phyloP scores from a whole-genome alignment of 2,797 vertebrate genomes.

The Echiichthys vipera region DNA sequence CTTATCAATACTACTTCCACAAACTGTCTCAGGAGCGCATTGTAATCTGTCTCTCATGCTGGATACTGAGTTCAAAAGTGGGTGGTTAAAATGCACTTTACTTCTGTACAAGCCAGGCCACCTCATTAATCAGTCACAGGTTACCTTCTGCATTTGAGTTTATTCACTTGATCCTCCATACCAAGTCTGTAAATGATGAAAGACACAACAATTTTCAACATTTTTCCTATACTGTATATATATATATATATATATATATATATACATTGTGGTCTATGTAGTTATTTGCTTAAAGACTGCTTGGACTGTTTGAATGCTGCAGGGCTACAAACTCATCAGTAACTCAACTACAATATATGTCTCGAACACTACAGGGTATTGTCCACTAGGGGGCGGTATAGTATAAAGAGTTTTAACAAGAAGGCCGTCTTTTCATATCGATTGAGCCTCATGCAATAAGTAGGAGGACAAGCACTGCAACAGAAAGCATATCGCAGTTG shows the following conservation, averaged over 20 bases:
- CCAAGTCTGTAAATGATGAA: conserved; percentile 1
- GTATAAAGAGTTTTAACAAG: conserved; percentile 51
- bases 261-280: neutral
- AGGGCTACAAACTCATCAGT: neutral
- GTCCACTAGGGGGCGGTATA: conserved; percentile 76
- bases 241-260: neutral
- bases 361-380: accelerated
- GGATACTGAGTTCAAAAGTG: conserved; percentile 52
- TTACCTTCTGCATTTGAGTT: conserved; percentile 1
- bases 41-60: conserved; percentile 66
- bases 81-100: conserved; percentile 77
- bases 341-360: neutral
- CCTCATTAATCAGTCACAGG: conserved; percentile 32
- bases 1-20: conserved; percentile 76
- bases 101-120: conserved; percentile 34
- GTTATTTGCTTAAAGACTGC: neutral
- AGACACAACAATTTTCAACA: neutral
- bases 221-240: neutral
- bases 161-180: neutral
- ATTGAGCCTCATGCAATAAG: neutral
- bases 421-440: neutral
- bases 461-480: neutral
- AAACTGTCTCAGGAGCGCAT: conserved; percentile 76
- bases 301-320: neutral
- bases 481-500: neutral